Evolutionary conservation across 2,113 vertebrate species (phyloP).

Genomic region (Sceloporus undulatus): DNA sequence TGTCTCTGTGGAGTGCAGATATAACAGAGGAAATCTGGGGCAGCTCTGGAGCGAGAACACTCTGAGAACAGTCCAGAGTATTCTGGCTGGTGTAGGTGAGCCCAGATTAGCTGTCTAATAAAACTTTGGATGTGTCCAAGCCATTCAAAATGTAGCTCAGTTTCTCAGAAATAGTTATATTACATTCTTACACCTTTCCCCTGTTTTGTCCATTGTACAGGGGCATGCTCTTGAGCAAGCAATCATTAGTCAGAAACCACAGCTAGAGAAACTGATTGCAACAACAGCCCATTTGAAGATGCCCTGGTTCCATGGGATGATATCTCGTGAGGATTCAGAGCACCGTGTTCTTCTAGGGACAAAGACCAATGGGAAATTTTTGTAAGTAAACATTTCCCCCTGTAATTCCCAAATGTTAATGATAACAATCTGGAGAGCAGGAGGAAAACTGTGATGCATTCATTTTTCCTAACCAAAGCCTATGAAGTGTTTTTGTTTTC

Average conservation of each 20-base stretch:
- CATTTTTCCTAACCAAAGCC: background rate
- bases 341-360: conserved; percentile 82
- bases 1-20: too few species aligned
- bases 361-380: conserved; percentile 88
- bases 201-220: conserved; percentile 66
- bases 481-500: conserved; percentile 15
- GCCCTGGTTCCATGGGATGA: conserved; percentile 95
- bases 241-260: conserved; percentile 96
- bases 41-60: too few species aligned
- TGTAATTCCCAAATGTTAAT: background rate
- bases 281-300: conserved; percentile 95
- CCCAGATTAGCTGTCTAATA: too few species aligned
- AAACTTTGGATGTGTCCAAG: background rate
- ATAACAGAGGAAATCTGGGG: too few species aligned
- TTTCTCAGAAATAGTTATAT: background rate
- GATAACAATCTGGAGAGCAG: background rate
- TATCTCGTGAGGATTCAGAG: conserved; percentile 89
- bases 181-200: background rate
- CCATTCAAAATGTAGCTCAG: background rate
- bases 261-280: conserved; percentile 94
- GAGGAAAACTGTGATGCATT: background rate
- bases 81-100: too few species aligned
- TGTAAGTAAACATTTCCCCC: conserved; percentile 82
- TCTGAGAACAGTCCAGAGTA: too few species aligned
- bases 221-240: conserved; percentile 94